phyloP scores from a whole-genome alignment of 2,797 vertebrate genomes.

The Melanogrammus aeglefinus region DNA sequence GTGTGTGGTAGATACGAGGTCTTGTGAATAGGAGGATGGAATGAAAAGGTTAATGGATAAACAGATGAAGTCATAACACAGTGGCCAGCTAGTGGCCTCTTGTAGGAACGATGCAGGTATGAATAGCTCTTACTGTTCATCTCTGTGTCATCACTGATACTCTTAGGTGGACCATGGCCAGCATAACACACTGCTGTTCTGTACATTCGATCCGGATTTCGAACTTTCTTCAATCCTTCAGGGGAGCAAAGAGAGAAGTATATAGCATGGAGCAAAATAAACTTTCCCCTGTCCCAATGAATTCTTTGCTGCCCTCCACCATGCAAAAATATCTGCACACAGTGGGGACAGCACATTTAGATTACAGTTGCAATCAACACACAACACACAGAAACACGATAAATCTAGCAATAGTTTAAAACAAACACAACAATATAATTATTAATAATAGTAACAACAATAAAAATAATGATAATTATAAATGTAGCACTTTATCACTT shows the following conservation, averaged over 20 bases:
- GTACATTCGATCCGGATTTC: slow-evolving; percentile 88
- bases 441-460: slow-evolving; percentile 20
- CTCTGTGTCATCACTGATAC: slow-evolving; percentile 86
- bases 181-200: slow-evolving; percentile 85
- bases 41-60: slow-evolving; percentile 84
- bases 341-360: slow-evolving; percentile 40
- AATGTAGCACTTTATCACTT: background rate
- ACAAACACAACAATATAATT: slow-evolving; percentile 18
- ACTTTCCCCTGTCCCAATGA: slow-evolving; percentile 63
- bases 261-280: slow-evolving; percentile 76
- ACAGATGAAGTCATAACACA: slow-evolving; percentile 85
- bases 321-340: slow-evolving; percentile 54
- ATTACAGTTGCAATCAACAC: slow-evolving; percentile 54
- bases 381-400: slow-evolving; percentile 28
- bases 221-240: slow-evolving; percentile 88
- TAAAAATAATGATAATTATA: slow-evolving; percentile 20
- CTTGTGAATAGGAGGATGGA: slow-evolving; percentile 58
- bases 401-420: slow-evolving; percentile 4
- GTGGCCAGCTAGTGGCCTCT: slow-evolving; percentile 76
- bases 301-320: slow-evolving; percentile 51
- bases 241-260: slow-evolving; percentile 80
- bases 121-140: slow-evolving; percentile 86
- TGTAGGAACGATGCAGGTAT: slow-evolving; percentile 79
- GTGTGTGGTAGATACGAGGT: slow-evolving; percentile 6
- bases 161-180: slow-evolving; percentile 84